phyloP scores from a whole-genome alignment of 23 tunicate genomes.

The Clavelina lepadiformis region DNA sequence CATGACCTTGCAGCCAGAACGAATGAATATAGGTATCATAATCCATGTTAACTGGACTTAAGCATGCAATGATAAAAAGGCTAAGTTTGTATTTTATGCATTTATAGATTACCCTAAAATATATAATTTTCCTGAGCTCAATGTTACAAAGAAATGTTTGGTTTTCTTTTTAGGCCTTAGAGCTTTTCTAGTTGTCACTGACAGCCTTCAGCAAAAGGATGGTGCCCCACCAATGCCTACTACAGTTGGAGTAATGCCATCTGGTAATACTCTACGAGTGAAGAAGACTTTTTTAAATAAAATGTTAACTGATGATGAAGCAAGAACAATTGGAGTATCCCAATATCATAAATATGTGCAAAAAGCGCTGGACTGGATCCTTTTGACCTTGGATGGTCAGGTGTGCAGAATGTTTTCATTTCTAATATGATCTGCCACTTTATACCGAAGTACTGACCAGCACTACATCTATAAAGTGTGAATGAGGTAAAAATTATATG shows the following conservation, averaged over 20 bases:
- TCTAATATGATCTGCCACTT: background rate
- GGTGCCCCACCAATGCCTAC: constrained; percentile 96
- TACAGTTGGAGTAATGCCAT: constrained; percentile 78
- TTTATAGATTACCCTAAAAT: background rate
- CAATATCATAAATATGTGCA: constrained; percentile 77
- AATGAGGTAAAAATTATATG: too few species aligned
- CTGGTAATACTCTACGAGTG: constrained; percentile 78
- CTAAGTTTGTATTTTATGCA: background rate
- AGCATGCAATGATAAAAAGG: too few species aligned
- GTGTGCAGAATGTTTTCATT: constrained; percentile 2
- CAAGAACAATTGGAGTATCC: constrained; percentile 69
- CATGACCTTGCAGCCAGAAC: constrained; percentile 67
- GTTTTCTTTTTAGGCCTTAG: too few species aligned
- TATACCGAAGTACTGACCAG: too few species aligned
- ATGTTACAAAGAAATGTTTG: too few species aligned
- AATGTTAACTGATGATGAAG: constrained; percentile 81
- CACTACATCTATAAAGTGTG: too few species aligned
- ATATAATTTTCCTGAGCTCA: background rate
- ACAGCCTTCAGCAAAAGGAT: constrained; percentile 93
- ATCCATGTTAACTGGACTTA: too few species aligned
- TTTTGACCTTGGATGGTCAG: constrained; percentile 61
- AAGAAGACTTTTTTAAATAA: constrained; percentile 80
- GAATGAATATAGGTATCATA: constrained; percentile 91
- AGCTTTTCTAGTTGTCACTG: constrained; percentile 85
- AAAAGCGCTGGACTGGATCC: constrained; percentile 65